Evolutionary conservation across 1,140 invertebrate species (phyloP).

Genomic region (Orchestia grillus): DNA sequence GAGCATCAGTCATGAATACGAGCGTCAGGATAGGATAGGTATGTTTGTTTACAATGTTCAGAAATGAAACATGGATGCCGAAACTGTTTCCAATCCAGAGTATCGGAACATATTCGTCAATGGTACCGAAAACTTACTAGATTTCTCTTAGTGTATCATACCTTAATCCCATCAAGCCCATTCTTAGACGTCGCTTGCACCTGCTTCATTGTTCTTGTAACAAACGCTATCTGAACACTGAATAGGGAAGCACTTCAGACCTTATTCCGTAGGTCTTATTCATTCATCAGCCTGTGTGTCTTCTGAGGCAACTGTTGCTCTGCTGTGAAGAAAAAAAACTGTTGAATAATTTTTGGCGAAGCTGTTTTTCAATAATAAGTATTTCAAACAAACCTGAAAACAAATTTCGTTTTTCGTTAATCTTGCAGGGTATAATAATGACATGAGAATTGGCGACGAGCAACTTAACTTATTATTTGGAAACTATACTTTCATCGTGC

Average conservation of each 20-base stretch:
- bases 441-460: no score
- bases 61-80: not conserved
- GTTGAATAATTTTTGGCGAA: not conserved
- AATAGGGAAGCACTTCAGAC: not conserved
- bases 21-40: no score
- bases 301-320: not conserved
- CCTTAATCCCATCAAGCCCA: conserved; percentile 25
- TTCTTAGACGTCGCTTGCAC: not conserved
- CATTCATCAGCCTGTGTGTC: not conserved
- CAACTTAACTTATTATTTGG: no score
- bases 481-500: no score
- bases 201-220: not conserved
- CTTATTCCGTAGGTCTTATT: no score
- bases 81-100: not conserved
- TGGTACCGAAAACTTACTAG: not conserved
- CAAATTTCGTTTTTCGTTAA: not conserved
- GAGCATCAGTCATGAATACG: no score
- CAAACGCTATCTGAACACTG: not conserved
- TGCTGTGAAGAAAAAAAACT: not conserved
- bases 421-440: no score
- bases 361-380: not conserved
- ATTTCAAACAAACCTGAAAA: not conserved
- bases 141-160: not conserved
- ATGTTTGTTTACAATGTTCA: not conserved
- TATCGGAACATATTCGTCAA: not conserved